These are phyloP conservation scores for Mesorhabditis belari DNA, from an alignment of 2,888 invertebrate species.

Conservation along the genomic window DNA sequence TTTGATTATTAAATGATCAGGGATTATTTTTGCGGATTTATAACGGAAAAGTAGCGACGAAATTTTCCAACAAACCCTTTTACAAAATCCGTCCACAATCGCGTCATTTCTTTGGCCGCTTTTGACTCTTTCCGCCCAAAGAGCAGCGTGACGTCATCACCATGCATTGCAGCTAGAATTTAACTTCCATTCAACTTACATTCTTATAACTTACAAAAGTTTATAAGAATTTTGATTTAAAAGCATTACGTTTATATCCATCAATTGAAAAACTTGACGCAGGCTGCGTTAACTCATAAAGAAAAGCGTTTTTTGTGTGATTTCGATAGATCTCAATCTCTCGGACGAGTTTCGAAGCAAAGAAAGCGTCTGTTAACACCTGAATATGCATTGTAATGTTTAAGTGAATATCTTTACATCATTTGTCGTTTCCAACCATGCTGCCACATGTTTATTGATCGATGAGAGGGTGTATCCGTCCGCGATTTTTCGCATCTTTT, in stretches of 20 bases:
- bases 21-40: too few species aligned
- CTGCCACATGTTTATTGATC: neutral
- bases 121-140: neutral
- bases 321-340: neutral
- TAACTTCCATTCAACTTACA: too few species aligned
- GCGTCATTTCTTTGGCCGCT: neutral
- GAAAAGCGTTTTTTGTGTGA: neutral
- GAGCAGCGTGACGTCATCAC: neutral
- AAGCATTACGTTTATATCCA: neutral
- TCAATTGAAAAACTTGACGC: neutral
- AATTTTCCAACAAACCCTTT: neutral
- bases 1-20: too few species aligned
- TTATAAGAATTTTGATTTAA: neutral
- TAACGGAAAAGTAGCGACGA: too few species aligned
- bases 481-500: neutral
- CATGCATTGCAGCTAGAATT: neutral
- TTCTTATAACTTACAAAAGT: too few species aligned
- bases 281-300: neutral
- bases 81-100: neutral
- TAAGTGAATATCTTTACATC: too few species aligned
- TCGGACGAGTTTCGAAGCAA: neutral
- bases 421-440: neutral
- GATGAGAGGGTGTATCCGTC: neutral
- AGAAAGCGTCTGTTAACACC: neutral
- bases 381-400: too few species aligned